Evolutionary conservation across 2,113 vertebrate genomes (phyloP), one percentile per base, ranked within the genome.

Genomic region (Pedetes capensis): DNA sequence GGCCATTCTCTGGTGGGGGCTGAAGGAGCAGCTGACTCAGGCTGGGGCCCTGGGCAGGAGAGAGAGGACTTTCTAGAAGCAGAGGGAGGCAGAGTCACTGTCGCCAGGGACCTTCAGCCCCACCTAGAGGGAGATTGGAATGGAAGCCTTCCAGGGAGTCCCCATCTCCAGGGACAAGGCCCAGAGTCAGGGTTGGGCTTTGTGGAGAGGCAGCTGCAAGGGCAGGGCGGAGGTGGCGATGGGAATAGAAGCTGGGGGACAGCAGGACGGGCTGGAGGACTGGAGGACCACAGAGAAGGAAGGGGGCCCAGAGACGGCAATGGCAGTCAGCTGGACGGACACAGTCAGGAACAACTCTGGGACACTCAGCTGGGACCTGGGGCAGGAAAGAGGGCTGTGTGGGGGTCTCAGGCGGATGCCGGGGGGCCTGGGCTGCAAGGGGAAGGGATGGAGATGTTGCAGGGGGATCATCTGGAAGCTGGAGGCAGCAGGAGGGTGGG

Each of bases 31-130:
- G 47, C 66, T 37, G 47, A 49, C 25, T 63, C 68, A 51, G 64
- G 68, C 34, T 61, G 92, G 23, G 39, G 66, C 86, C 93, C 83
- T 0, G 51, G 39, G 93, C 59, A 74, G 18, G 49, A 74, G 63
- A 74, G 25, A 86, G 55, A 88, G 25, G 92, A 92, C 75, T 76
- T 97, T 96, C 68, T 91, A 81, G 95, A 42, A 92, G 93, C 16
- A 90, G 96, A 78, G 0, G 29, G 71, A 91, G 88, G 3, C 79
- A 95, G 32, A 81, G 76, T 49, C 9, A 20, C 18, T 10, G 39
- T 55, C 29, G 3, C 27, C 3, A 69, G 91, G 44, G 64, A 80
- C 9, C 16, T 14, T 55, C 74, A 66, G 64, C 17, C 68, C 49
- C 6, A 27, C 2, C 5, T 22, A 82, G 94, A 90, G 25, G 27